phyloP scores from a whole-genome alignment of 2,888 invertebrate species.

The Furcula furcula region DNA sequence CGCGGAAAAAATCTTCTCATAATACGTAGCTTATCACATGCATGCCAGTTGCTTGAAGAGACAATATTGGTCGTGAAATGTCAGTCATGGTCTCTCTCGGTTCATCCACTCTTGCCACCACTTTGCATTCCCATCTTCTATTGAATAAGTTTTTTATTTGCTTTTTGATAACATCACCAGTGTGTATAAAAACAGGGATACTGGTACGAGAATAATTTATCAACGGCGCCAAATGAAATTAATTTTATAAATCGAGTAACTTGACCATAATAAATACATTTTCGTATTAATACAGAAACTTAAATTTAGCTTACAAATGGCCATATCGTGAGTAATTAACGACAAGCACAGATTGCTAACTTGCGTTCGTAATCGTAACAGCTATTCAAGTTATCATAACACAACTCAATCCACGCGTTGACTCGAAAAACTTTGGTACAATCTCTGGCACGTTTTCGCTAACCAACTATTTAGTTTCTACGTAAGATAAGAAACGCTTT shows the following conservation, averaged over 20 bases:
- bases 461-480: slow-evolving; percentile 61
- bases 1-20: no score
- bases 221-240: no score
- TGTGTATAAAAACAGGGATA: no score
- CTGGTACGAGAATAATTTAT: no score
- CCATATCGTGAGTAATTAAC: slow-evolving; percentile 30
- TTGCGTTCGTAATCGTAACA: slow-evolving; percentile 25
- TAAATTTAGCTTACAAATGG: slow-evolving; percentile 17
- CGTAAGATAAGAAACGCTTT: slow-evolving; percentile 59
- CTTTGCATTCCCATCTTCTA: no score
- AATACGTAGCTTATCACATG: no score
- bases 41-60: no score
- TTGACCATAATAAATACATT: neutral
- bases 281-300: neutral
- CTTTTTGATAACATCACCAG: no score
- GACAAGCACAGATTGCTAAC: slow-evolving; percentile 13
- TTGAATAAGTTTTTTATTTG: no score
- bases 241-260: neutral
- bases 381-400: slow-evolving; percentile 38
- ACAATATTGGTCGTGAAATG: no score
- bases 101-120: no score
- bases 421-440: slow-evolving; percentile 38
- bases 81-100: no score
- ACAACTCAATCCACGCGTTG: slow-evolving; percentile 44
- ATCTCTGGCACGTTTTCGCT: slow-evolving; percentile 63